Evolutionary conservation across 1,140 invertebrate genomes (phyloP).

Genomic region (Formica exsecta): DNA sequence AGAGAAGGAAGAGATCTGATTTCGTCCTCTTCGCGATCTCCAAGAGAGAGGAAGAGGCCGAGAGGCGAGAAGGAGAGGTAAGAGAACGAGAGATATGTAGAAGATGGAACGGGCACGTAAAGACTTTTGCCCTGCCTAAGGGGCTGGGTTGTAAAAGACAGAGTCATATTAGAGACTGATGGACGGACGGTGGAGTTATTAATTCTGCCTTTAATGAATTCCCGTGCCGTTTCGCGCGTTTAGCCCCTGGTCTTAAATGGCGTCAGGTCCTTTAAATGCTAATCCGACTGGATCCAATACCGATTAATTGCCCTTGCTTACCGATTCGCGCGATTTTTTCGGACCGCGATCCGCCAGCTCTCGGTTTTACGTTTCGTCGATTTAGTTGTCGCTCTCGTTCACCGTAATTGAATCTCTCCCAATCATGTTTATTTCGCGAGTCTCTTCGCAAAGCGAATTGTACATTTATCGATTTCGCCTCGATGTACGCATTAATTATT

Average conservation of each 20-base stretch:
- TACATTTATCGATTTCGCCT: constrained; percentile 29
- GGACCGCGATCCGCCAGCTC: not conserved
- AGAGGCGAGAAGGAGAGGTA: not conserved
- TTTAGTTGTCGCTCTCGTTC: constrained; percentile 28
- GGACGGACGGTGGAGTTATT: constrained; percentile 62
- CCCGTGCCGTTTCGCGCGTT: constrained; percentile 56
- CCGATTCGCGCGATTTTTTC: constrained; percentile 37
- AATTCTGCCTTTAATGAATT: constrained; percentile 70
- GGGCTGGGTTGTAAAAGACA: constrained; percentile 49
- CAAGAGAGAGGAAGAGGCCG: not conserved
- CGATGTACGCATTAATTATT: constrained; percentile 14
- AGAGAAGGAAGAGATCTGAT: constrained; percentile 50
- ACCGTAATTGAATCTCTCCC: constrained; percentile 44
- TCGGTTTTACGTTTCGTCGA: constrained; percentile 17
- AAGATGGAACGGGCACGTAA: constrained; percentile 43
- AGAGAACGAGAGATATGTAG: not conserved
- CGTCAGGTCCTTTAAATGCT: constrained; percentile 72
- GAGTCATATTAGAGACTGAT: constrained; percentile 61
- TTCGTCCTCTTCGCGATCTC: constrained; percentile 13
- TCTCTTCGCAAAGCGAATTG: not conserved
- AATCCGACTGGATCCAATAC: constrained; percentile 62
- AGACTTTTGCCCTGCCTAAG: constrained; percentile 45
- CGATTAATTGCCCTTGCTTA: constrained; percentile 62
- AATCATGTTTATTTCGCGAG: constrained; percentile 13
- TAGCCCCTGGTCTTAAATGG: constrained; percentile 56